These are phyloP conservation scores for Enteromius argenteus DNA, from an alignment of 2,797 vertebrate species.

Conservation along the genomic window DNA sequence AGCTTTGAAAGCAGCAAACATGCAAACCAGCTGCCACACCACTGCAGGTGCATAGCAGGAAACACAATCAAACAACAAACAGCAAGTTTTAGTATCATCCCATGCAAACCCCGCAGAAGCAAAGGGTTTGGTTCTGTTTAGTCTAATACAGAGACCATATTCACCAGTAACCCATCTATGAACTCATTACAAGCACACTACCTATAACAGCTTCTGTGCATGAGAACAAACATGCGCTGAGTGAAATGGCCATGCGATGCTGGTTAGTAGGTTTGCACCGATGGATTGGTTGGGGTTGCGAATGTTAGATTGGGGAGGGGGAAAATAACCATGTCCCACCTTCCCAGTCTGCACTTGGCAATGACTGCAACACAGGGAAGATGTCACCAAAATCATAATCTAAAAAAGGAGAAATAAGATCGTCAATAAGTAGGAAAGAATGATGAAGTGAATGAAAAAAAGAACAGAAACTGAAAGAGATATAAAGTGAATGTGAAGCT, in stretches of 20 bases:
- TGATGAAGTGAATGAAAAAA: constrained; percentile 47
- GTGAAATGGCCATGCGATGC: constrained; percentile 70
- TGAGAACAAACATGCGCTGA: not conserved
- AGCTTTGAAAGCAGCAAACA: constrained; percentile 61
- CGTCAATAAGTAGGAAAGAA: constrained; percentile 79
- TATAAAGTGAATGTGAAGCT: constrained; percentile 64
- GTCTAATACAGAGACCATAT: constrained; percentile 17
- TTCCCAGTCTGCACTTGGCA: constrained; percentile 99
- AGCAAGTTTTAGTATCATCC: constrained; percentile 60
- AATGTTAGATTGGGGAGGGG: constrained; percentile 58
- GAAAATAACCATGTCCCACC: constrained; percentile 91
- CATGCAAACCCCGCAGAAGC: constrained; percentile 35
- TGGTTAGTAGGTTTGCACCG: constrained; percentile 34
- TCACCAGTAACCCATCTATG: not conserved
- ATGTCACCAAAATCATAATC: constrained; percentile 99
- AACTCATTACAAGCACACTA: not conserved
- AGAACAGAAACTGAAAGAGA: constrained; percentile 57
- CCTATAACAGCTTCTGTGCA: not conserved
- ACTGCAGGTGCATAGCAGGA: constrained; percentile 39
- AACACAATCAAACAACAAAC: constrained; percentile 57
- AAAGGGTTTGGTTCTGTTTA: constrained; percentile 51
- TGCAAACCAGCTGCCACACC: constrained; percentile 44
- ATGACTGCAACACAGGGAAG: constrained; percentile 97
- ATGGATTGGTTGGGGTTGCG: constrained; percentile 19
- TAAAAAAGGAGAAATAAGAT: constrained; percentile 94